Base-by-base conservation (phyloP, 2,888 invertebrate genomes). In the Lagria hirta region DNA sequence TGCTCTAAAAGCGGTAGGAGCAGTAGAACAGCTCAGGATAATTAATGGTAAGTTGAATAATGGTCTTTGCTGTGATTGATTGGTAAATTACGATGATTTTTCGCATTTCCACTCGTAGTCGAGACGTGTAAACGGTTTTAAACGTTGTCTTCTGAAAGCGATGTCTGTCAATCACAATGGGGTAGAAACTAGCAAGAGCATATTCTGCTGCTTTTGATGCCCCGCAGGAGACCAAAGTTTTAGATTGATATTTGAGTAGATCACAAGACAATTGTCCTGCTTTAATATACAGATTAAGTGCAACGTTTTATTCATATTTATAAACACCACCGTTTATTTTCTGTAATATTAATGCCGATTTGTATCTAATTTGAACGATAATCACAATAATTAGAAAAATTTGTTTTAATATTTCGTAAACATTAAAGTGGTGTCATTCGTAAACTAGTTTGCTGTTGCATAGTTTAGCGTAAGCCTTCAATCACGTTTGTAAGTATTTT, bases 1-100 rank as follows among this genome's bases (percentile, higher is more conserved):
- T 51, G 88, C 87, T 27, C 75, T 88, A 35, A 86, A 86, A 68
- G 82, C 83, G 52, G 83, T 86, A 27, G 86, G 87, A 37, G 85
- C 85, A 27, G 80, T 82, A 11, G 89, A 90, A 64, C 84, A 88
- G 64, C 79, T 88, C 61, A 81, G 85, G 73, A 80, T 86, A 64
- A 83, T 88, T 61, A 86, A 86, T 71, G 88, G 89, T 88, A 73
- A 77, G 74, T 45, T 43, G 17, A 21, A 34, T 32, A 32, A 32
- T 27, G 34, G 37, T 30, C 32, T 44, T 38, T 33, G 27, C 20
- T 16, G 21, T 41, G 36, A 46, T 46, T 42, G 46, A 46, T 46
- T 28, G 42, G 26, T 24, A 41, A 42, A 46, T 46, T 40, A 32
- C 32, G 32, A 20, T 32, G 41, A 41, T 41, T 43, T 36, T 30